A percentile compares a stretch with the other conserved stretches of the same genome.
These are phyloP conservation scores for Autographa pulchrina DNA, from an alignment of 2,888 invertebrate species.

Conservation along the genomic window DNA sequence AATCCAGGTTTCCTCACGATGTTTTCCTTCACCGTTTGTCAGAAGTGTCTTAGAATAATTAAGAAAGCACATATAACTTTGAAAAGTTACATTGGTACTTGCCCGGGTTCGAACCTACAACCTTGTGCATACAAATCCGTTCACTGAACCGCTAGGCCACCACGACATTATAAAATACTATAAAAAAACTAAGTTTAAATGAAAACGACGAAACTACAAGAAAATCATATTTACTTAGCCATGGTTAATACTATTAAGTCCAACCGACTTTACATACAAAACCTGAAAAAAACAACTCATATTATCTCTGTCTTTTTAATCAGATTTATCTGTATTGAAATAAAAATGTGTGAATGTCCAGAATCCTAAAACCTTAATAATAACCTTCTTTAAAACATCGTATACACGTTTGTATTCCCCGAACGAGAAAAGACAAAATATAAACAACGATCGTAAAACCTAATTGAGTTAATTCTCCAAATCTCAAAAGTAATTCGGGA, in stretches of 20 bases:
- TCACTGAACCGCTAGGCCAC: too few species aligned
- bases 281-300: background rate
- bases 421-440: background rate
- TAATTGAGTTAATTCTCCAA: conserved; percentile 1
- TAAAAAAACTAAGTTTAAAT: too few species aligned
- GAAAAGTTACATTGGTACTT: too few species aligned
- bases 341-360: background rate
- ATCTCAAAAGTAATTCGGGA: background rate
- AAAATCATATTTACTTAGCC: too few species aligned
- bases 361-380: background rate
- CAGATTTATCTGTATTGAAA: background rate
- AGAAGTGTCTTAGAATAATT: too few species aligned
- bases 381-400: background rate
- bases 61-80: too few species aligned
- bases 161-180: too few species aligned
- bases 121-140: too few species aligned
- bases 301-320: background rate
- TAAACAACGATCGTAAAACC: background rate
- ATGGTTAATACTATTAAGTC: background rate
- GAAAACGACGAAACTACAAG: too few species aligned
- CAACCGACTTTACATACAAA: background rate
- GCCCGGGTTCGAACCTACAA: too few species aligned
- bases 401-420: background rate
- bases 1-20: too few species aligned
- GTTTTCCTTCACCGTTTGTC: too few species aligned